Conservation (phyloP, 2,797 vertebrate genomes). For the Megaceryle alcyon region DNA sequence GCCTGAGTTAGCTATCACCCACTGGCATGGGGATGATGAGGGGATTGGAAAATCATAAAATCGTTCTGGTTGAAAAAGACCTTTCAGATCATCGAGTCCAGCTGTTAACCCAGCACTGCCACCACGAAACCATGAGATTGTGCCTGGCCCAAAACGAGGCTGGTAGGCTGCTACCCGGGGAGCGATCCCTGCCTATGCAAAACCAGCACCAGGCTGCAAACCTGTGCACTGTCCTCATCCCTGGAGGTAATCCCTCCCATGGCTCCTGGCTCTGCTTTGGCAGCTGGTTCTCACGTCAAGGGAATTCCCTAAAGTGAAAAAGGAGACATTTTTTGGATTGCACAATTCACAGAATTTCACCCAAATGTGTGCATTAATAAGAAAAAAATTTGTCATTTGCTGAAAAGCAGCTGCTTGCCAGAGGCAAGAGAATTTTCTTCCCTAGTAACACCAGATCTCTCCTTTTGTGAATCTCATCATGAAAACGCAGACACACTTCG, state of each 20-base stretch:
- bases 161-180: rapidly evolving
- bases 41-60: background rate
- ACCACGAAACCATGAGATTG: background rate
- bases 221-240: background rate
- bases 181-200: background rate
- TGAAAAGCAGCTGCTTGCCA: background rate
- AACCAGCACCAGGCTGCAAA: background rate
- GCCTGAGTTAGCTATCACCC: background rate
- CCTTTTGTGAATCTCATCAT: background rate
- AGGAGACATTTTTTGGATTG: background rate
- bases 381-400: background rate
- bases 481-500: background rate
- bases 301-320: background rate
- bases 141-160: background rate
- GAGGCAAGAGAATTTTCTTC: background rate
- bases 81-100: background rate
- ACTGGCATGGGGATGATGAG: rapidly evolving
- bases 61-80: background rate
- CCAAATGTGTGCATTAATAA: rapidly evolving
- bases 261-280: background rate
- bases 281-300: background rate
- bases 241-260: background rate
- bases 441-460: background rate
- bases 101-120: background rate
- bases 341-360: background rate